Conservation (phyloP, 2,113 vertebrate genomes). For the Hippocampus abdominalis region DNA sequence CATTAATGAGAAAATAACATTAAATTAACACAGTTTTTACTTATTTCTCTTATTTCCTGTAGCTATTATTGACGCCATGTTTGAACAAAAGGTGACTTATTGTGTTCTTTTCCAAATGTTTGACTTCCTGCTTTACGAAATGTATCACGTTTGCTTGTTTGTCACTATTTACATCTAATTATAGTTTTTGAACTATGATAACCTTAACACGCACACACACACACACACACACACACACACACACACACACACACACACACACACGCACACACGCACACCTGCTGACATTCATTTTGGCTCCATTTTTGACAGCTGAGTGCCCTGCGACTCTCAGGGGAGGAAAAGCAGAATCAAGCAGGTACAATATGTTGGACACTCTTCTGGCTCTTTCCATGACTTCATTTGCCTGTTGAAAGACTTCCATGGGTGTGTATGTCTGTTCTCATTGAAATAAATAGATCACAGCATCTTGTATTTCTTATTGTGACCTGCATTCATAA, state of each 20-base stretch:
- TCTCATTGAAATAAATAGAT: slow-evolving; percentile 20
- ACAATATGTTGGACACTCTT: slow-evolving; percentile 59
- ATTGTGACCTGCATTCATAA: too few species aligned
- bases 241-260: slow-evolving; percentile 24
- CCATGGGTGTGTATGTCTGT: slow-evolving; percentile 34
- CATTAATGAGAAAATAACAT: not conserved
- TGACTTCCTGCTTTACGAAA: not conserved
- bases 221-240: too few species aligned
- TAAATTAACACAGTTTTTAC: not conserved
- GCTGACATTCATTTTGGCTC: slow-evolving; percentile 43
- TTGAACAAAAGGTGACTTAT: not conserved
- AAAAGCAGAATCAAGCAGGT: slow-evolving; percentile 50
- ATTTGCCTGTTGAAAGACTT: slow-evolving; percentile 43
- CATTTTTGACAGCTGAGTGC: slow-evolving; percentile 59
- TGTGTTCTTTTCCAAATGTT: not conserved
- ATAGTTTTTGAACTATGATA: slow-evolving; percentile 22
- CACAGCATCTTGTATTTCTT: not conserved
- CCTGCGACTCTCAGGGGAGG: slow-evolving; percentile 50
- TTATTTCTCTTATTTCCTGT: not conserved
- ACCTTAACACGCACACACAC: slow-evolving; percentile 11
- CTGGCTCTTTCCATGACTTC: slow-evolving; percentile 53
- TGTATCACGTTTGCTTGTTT: not conserved
- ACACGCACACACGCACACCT: slow-evolving; percentile 27
- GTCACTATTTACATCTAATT: not conserved
- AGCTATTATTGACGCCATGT: not conserved